Evolutionary conservation across 1,140 invertebrate genomes (phyloP), one percentile per base, ranked within the genome.

Genomic region (Dinoponera quadriceps): DNA sequence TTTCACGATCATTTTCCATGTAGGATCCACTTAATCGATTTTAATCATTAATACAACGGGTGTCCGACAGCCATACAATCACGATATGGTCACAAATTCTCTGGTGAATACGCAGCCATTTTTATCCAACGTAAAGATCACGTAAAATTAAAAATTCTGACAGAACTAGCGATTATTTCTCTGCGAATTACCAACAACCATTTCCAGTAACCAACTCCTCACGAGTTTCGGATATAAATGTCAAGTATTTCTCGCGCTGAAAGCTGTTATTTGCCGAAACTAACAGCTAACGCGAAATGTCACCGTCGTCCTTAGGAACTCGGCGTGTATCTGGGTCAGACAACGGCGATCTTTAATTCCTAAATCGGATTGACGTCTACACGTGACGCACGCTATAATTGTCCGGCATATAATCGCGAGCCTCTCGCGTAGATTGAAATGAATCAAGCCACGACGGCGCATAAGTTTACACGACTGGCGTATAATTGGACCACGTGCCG

Each of bases 401-500:
- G 44, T 49, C 14, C 63, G 2, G 16, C 13, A 49, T 20, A 16
- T 49, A 25, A 68, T 27, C 63, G 18, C 49, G 20, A 4, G 38
- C 5, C 44, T 69, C 25, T 44, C 14, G 18, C 38, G 9, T 75
- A 59, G 38, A 48, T 57, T 55, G 44, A 57, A 80, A 59, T 27
- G 75, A 80, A 18, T 69, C 22, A 20, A 13, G 16, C 29, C 16
- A 20, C 49, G 62, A 18, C 60, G 14, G 11, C 22, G 29, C 51
- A 27, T 2, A 33, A 69, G 33, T 48, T 63, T 69, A 69, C 48
- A 66, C 38, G 20, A 44, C 55, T 54, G 63, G 62, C 51, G 18
- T 78, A 69, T 68, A 78, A 68, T 78, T 69, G 63, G 65, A 80
- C 51, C 75, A 80, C 66, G 29, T 80, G 65, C n/a, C 14, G 33